phyloP scores from a whole-genome alignment of 2,113 vertebrate genomes.

The Blennius ocellaris region DNA sequence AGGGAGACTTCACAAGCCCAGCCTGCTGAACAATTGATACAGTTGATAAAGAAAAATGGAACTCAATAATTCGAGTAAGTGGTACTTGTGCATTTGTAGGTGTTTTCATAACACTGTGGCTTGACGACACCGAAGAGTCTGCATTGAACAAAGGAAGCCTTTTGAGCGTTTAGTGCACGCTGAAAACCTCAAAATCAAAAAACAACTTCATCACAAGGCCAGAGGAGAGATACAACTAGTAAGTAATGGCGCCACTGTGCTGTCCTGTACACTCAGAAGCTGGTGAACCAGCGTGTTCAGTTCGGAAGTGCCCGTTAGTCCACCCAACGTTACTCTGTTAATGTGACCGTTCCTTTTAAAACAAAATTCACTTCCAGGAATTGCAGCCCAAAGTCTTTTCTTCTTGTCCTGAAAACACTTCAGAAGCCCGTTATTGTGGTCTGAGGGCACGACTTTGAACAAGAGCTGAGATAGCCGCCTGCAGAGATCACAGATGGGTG shows the following conservation, averaged over 20 bases:
- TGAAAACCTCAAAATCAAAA: neutral
- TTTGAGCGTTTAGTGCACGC: too few species aligned
- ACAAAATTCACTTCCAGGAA: slow-evolving; percentile 17
- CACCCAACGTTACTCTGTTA: slow-evolving; percentile 17
- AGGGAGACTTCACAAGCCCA: slow-evolving; percentile 24
- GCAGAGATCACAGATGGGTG: neutral
- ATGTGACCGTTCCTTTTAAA: slow-evolving; percentile 12
- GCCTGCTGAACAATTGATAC: neutral
- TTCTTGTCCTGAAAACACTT: slow-evolving; percentile 27
- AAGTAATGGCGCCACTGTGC: neutral
- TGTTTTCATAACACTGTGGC: too few species aligned
- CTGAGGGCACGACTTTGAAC: slow-evolving; percentile 9
- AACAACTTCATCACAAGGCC: neutral
- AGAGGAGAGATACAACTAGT: neutral
- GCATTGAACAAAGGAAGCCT: too few species aligned
- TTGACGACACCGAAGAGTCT: too few species aligned
- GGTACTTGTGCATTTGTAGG: too few species aligned
- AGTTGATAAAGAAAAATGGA: neutral
- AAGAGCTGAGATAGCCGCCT: slow-evolving; percentile 16
- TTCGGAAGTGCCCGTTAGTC: neutral
- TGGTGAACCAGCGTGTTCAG: slow-evolving; percentile 1
- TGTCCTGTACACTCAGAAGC: neutral
- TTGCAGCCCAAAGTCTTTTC: slow-evolving; percentile 19
- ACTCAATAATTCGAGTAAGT: too few species aligned
- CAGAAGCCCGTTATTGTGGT: slow-evolving; percentile 29